These are phyloP conservation scores for Papilio aristodemus DNA, from an alignment of 1,140 invertebrate genomes.

Conservation along the genomic window DNA sequence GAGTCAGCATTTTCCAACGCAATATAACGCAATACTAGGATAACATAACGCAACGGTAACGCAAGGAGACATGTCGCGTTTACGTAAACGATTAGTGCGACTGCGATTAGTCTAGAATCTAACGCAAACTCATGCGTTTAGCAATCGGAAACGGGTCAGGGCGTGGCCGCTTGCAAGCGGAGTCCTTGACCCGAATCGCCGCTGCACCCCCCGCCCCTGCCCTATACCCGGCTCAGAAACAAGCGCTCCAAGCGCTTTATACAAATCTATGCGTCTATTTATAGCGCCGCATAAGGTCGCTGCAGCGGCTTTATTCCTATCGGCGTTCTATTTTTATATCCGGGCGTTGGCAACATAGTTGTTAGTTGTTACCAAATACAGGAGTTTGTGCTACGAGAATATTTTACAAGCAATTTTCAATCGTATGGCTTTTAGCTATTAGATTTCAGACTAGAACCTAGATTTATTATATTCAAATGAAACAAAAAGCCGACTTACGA, in stretches of 20 bases:
- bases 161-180: constrained; percentile 42
- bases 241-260: constrained; percentile 38
- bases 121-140: constrained; percentile 34
- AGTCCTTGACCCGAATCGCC: constrained; percentile 44
- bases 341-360: constrained; percentile 50
- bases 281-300: constrained; percentile 43
- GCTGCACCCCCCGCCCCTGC: constrained; percentile 42
- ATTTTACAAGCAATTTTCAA: constrained; percentile 14
- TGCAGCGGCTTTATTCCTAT: constrained; percentile 46
- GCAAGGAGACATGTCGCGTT: constrained; percentile 30
- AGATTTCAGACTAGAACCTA: background rate
- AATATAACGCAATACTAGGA: constrained; percentile 1
- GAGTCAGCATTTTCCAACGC: background rate
- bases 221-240: constrained; percentile 7
- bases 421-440: background rate
- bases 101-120: background rate
- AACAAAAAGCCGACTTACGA: background rate
- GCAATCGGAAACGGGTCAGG: constrained; percentile 37
- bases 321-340: constrained; percentile 54
- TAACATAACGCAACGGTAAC: constrained; percentile 8
- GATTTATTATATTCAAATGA: background rate
- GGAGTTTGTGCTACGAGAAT: background rate
- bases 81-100: constrained; percentile 23
- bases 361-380: constrained; percentile 13
- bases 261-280: constrained; percentile 28